phyloP scores from a whole-genome alignment of 30 jellyfish, hydroid and myxozoan genomes.

The Chrysaora quinquecirrha region DNA sequence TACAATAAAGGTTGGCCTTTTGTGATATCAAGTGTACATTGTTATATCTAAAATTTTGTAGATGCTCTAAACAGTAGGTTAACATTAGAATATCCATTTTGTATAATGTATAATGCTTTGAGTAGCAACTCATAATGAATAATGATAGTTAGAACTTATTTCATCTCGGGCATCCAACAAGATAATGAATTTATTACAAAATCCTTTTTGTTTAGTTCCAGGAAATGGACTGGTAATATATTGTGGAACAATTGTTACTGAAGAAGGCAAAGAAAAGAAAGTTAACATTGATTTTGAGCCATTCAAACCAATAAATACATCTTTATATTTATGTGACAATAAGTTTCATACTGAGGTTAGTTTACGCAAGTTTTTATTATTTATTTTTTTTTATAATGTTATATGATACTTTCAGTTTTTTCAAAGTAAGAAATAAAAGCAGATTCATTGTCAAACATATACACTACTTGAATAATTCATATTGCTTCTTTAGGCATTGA shows the following conservation, averaged over 20 bases:
- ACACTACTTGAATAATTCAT: too few relatives aligned
- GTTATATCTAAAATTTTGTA: too few relatives aligned
- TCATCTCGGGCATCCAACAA: too few relatives aligned
- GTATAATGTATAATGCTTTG: too few relatives aligned
- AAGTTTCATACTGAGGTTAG: conserved; percentile 97
- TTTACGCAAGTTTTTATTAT: not conserved
- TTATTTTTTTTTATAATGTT: too few relatives aligned
- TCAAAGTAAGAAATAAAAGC: too few relatives aligned
- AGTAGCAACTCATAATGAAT: too few relatives aligned
- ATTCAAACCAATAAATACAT: conserved; percentile 96
- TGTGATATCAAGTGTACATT: too few relatives aligned
- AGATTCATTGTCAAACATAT: too few relatives aligned
- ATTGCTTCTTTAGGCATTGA: conserved; percentile 90
- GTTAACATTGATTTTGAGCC: conserved; percentile 99
- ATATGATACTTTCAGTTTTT: too few relatives aligned
- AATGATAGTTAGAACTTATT: too few relatives aligned
- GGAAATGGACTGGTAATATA: conserved; percentile 98
- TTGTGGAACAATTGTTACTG: conserved; percentile 99
- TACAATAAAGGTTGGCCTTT: conserved; percentile 87
- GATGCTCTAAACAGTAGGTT: not conserved
- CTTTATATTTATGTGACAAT: conserved; percentile 93
- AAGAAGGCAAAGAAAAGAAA: conserved; percentile 98
- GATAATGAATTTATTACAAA: too few relatives aligned
- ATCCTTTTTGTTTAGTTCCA: conserved; percentile 77
- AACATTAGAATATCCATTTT: not conserved